Conservation (phyloP, 2,113 vertebrate genomes). For the Oncorhynchus mykiss region DNA sequence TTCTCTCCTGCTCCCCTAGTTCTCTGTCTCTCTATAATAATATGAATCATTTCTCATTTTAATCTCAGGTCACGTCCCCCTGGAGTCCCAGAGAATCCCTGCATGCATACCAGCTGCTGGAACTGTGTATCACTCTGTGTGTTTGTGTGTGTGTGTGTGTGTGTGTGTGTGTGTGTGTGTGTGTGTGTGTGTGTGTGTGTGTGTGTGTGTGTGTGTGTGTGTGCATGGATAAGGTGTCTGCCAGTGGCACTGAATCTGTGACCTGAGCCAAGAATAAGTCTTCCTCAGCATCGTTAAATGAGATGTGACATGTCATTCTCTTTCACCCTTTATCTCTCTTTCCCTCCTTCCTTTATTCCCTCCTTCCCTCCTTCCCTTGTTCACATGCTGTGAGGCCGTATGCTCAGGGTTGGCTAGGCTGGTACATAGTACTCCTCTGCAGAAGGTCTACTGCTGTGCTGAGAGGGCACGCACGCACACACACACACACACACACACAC, state of each 20-base stretch:
- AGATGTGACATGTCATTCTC: too few species aligned
- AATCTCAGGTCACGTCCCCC: constrained; percentile 35
- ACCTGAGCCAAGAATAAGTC: too few species aligned
- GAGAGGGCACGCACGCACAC: not conserved
- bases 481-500: not conserved
- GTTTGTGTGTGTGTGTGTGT: not conserved
- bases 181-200: not conserved
- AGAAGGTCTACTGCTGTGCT: constrained; percentile 30
- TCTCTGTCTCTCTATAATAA: constrained; percentile 15
- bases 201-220: not conserved
- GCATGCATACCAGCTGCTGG: constrained; percentile 5
- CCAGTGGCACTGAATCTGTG: too few species aligned
- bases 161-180: not conserved
- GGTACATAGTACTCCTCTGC: constrained; percentile 24
- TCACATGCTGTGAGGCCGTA: constrained; percentile 27
- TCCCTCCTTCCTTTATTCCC: too few species aligned
- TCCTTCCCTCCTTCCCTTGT: not conserved
- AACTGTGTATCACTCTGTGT: not conserved
- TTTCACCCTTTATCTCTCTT: too few species aligned
- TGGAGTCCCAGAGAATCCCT: constrained; percentile 16
- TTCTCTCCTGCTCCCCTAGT: not conserved
- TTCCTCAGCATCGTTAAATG: too few species aligned
- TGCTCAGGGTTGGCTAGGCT: constrained; percentile 27
- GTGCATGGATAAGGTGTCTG: not conserved
- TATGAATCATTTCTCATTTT: constrained; percentile 36